Evolutionary conservation across 92 coral and sea anemone species (phyloP).

Genomic region (Umimayanthus chanpuru): DNA sequence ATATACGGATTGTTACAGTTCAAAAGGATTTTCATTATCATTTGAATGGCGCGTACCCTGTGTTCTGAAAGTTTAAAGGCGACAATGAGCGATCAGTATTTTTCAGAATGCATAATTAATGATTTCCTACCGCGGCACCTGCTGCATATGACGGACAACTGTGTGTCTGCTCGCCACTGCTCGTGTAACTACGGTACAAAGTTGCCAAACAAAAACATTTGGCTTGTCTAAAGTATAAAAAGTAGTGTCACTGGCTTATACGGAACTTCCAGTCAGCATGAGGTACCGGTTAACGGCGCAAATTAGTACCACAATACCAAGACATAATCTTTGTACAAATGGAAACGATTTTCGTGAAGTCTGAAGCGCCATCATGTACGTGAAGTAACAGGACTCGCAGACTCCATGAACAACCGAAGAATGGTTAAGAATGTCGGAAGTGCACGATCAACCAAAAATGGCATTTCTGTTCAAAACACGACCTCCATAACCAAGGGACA

Average conservation of each 20-base stretch:
- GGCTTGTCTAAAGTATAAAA: neutral
- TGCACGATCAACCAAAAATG: constrained; percentile 55
- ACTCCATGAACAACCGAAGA: constrained; percentile 34
- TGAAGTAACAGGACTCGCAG: neutral
- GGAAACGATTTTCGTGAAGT: neutral
- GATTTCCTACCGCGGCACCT: constrained; percentile 4
- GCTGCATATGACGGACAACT: neutral
- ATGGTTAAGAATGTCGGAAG: constrained; percentile 22
- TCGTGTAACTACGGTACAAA: constrained; percentile 22
- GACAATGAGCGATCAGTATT: constrained; percentile 26
- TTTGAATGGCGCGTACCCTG: constrained; percentile 11
- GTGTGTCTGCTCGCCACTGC: neutral
- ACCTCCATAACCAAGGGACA: constrained; percentile 75
- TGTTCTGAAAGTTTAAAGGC: constrained; percentile 13
- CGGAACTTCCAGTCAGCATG: neutral
- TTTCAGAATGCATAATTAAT: constrained; percentile 21
- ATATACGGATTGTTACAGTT: neutral
- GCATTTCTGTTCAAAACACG: constrained; percentile 78
- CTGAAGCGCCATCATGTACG: neutral
- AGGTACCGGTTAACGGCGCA: neutral
- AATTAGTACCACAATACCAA: constrained; percentile 1
- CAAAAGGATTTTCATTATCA: constrained; percentile 24
- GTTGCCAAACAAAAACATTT: constrained; percentile 31
- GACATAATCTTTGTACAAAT: neutral
- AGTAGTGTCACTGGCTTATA: neutral